These are phyloP conservation scores for Mesochorus sp. DNA, from an alignment of 2,888 invertebrate species.

Conservation along the genomic window DNA sequence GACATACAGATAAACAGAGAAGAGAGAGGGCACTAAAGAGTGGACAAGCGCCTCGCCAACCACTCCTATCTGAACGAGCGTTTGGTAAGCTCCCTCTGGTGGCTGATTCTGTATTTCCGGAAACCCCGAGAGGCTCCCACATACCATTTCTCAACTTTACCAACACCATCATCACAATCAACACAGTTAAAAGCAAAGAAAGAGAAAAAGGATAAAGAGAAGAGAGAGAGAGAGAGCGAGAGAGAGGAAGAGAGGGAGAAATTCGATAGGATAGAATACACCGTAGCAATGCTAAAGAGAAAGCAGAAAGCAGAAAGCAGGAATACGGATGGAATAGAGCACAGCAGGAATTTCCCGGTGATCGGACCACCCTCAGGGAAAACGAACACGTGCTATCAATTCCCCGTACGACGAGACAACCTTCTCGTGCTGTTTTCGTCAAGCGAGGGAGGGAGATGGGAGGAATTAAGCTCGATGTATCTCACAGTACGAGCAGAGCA, in stretches of 20 bases:
- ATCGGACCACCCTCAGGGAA: slow-evolving; percentile 36
- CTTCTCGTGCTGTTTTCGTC: background rate
- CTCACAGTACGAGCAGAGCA: background rate
- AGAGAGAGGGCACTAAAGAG: background rate
- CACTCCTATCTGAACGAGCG: no score
- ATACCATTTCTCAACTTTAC: slow-evolving; percentile 25
- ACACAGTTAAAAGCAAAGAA: background rate
- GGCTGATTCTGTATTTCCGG: slow-evolving; percentile 44
- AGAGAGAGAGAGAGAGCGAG: slow-evolving; percentile 1
- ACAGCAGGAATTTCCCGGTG: slow-evolving; percentile 17
- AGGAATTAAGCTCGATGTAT: slow-evolving; percentile 17
- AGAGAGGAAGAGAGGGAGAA: background rate
- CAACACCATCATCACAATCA: slow-evolving; percentile 17
- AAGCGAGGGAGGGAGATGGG: no score
- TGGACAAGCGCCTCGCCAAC: no score
- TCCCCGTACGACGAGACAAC: slow-evolving; percentile 25
- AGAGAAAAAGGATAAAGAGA: no score
- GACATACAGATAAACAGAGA: no score
- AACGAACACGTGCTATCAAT: slow-evolving; percentile 47
- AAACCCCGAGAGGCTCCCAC: slow-evolving; percentile 29
- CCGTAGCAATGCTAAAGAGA: background rate
- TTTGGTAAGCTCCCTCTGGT: slow-evolving; percentile 3
- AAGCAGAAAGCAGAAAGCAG: background rate
- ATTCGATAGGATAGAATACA: background rate
- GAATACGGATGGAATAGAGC: background rate